Percentiles rank a stretch among this genome's conserved stretches.
phyloP scores from a whole-genome alignment of 2,113 vertebrate species.

The Xyrauchen texanus region DNA sequence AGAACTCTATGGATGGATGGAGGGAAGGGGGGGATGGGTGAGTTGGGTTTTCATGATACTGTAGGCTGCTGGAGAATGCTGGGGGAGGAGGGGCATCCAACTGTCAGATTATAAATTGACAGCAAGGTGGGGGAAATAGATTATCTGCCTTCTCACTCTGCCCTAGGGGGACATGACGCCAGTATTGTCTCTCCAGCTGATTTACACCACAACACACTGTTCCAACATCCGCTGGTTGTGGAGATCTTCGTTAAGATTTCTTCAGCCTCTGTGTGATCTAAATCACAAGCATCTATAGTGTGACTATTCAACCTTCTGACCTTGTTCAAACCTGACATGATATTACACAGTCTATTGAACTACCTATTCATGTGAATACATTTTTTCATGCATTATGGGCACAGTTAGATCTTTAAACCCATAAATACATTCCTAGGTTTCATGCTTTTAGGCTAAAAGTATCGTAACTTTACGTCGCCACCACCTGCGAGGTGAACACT shows the following conservation, averaged over 20 bases:
- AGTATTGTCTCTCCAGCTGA: neutral
- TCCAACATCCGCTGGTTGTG: neutral
- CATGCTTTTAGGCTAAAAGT: slow-evolving; percentile 23
- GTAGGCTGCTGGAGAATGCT: neutral
- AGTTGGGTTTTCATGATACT: neutral
- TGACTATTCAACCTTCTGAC: slow-evolving; percentile 13
- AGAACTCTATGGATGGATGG: neutral
- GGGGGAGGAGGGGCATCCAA: neutral
- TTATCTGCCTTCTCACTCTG: slow-evolving; percentile 9
- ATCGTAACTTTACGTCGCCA: neutral
- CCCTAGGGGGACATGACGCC: neutral
- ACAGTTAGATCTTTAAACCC: neutral
- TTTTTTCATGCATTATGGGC: neutral
- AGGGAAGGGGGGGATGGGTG: slow-evolving; percentile 7
- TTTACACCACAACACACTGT: slow-evolving; percentile 27
- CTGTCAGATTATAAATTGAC: slow-evolving; percentile 10
- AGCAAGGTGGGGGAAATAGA: neutral
- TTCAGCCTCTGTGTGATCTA: neutral
- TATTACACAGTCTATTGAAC: slow-evolving; percentile 7
- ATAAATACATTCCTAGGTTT: slow-evolving; percentile 21
- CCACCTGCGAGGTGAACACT: slow-evolving; percentile 1
- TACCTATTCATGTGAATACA: slow-evolving; percentile 33
- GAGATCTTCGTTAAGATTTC: slow-evolving; percentile 11
- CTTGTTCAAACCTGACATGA: slow-evolving; percentile 5
- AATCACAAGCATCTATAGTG: neutral